Evolutionary conservation across 2,113 vertebrate genomes (phyloP).

Genomic region (Neogobius melanostomus): DNA sequence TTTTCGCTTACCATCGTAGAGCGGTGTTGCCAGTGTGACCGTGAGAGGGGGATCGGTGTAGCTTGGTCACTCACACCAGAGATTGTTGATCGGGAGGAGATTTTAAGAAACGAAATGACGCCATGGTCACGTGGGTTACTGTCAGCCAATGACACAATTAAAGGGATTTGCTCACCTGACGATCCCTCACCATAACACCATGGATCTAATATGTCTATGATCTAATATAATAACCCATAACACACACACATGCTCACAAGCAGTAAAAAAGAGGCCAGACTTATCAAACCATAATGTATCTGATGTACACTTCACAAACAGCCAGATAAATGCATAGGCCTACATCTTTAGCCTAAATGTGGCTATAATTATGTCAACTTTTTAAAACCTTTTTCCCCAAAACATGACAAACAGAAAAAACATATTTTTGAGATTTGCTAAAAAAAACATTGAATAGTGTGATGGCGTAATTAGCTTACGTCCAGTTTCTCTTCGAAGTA

Average conservation of each 20-base stretch:
- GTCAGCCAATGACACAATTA: neutral
- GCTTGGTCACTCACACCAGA: neutral
- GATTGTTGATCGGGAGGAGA: neutral
- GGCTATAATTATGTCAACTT: no score
- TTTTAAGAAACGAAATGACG: neutral
- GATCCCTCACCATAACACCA: neutral
- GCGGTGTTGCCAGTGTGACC: neutral
- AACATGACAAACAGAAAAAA: no score
- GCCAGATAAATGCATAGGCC: no score
- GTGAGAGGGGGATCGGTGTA: neutral
- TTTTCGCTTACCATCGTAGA: conserved; percentile 23
- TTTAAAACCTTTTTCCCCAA: no score
- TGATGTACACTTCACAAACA: no score
- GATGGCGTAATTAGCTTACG: neutral
- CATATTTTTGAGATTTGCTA: no score
- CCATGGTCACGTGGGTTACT: neutral
- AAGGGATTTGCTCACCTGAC: neutral
- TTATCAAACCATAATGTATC: no score
- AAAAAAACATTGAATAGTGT: no score
- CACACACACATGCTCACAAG: no score
- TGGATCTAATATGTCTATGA: no score
- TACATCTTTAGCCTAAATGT: no score
- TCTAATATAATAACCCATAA: neutral
- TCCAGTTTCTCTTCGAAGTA: neutral
- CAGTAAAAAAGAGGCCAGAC: no score